A percentile compares a stretch with the other conserved stretches of the same genome.
phyloP scores from a whole-genome alignment of 2,797 vertebrate genomes.

The Sebastes taczanowskii region DNA sequence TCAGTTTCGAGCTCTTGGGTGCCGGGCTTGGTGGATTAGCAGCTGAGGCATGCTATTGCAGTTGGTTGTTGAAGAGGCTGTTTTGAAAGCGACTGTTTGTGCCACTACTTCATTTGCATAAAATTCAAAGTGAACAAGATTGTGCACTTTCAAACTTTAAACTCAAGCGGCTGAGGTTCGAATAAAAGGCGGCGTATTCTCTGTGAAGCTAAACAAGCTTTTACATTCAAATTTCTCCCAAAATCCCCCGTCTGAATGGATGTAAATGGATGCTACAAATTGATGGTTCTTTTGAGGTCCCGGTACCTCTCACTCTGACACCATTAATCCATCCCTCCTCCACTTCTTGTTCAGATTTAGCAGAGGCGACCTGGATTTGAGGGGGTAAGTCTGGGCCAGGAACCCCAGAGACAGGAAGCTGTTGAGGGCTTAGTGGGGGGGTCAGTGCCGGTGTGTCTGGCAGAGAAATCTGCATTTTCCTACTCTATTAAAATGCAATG shows the following conservation, averaged over 20 bases:
- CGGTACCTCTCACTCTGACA: background rate
- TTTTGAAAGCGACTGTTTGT: constrained; percentile 22
- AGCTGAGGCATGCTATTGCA: background rate
- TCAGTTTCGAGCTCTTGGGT: background rate
- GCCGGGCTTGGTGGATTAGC: background rate
- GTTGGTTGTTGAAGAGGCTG: constrained; percentile 12
- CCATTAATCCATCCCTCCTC: constrained; percentile 15
- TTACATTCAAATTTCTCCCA: background rate
- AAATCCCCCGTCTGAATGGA: background rate
- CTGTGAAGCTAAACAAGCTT: background rate
- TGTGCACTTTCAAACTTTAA: background rate
- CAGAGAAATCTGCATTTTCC: constrained; percentile 2
- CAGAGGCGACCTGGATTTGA: constrained; percentile 22
- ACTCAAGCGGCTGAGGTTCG: background rate
- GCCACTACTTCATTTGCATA: constrained; percentile 11
- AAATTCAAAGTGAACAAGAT: background rate
- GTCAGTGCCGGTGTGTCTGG: background rate
- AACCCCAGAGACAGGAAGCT: constrained; percentile 8
- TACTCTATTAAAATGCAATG: background rate
- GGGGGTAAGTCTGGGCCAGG: background rate
- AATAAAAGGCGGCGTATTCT: background rate
- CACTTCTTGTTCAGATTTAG: constrained; percentile 19
- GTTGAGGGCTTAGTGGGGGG: background rate
- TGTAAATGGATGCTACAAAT: constrained; percentile 1
- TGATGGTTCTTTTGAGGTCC: constrained; percentile 3